Evolutionary conservation across 2,113 vertebrate species (phyloP).

Genomic region (Elephantulus edwardii): DNA sequence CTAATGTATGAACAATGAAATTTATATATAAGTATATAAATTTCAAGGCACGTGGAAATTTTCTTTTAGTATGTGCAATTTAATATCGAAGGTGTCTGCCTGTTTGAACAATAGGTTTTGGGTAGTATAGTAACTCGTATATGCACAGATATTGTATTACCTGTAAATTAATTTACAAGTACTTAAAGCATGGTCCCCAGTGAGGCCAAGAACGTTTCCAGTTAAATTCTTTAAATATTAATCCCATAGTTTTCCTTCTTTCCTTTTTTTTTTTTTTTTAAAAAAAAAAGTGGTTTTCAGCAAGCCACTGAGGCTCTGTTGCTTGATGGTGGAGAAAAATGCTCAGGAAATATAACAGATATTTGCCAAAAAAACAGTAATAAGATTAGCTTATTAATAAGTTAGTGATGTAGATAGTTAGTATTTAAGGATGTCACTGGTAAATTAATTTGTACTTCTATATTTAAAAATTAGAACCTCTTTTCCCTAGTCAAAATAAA

Average conservation of each 20-base stretch:
- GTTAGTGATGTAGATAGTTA: constrained; percentile 75
- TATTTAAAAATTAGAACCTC: constrained; percentile 66
- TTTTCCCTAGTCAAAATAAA: constrained; percentile 79
- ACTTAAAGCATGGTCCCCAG: constrained; percentile 90
- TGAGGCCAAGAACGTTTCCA: constrained; percentile 87
- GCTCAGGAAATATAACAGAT: constrained; percentile 85
- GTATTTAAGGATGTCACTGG: constrained; percentile 79
- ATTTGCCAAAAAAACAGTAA: constrained; percentile 87
- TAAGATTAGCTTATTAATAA: constrained; percentile 81
- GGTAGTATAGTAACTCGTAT: constrained; percentile 78
- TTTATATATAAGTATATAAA: constrained; percentile 67
- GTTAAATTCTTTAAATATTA: constrained; percentile 79
- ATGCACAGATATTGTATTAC: constrained; percentile 83
- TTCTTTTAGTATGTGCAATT: constrained; percentile 77
- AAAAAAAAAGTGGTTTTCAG: constrained; percentile 63
- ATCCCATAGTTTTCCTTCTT: constrained; percentile 72
- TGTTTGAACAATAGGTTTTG: constrained; percentile 75
- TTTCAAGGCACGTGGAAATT: constrained; percentile 77
- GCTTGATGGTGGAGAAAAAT: constrained; percentile 77
- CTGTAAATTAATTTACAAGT: constrained; percentile 79
- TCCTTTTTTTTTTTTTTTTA: constrained; percentile 7
- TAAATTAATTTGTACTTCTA: constrained; percentile 78
- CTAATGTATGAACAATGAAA: constrained; percentile 71
- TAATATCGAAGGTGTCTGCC: constrained; percentile 71
- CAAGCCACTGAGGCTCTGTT: constrained; percentile 71